A percentile compares a stretch with the other conserved stretches of the same genome.
These are phyloP conservation scores for Caracal caracal DNA, from an alignment of 2,113 vertebrate species.

Conservation along the genomic window DNA sequence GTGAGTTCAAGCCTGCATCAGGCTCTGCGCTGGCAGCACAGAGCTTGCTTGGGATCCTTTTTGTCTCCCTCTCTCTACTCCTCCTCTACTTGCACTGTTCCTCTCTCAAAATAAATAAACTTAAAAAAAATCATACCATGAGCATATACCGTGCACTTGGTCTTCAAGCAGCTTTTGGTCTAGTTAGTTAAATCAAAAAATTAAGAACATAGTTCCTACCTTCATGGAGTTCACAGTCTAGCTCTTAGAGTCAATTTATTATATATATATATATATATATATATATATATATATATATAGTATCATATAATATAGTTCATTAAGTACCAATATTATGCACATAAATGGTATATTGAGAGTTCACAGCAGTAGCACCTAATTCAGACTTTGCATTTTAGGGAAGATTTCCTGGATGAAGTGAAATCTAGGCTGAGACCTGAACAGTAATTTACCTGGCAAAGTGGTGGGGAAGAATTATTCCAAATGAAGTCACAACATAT, in stretches of 20 bases:
- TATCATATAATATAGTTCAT: background rate
- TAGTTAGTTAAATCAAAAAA: constrained; percentile 3
- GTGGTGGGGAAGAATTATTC: background rate
- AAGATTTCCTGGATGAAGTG: background rate
- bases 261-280: background rate
- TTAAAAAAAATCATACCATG: no score
- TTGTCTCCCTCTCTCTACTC: no score
- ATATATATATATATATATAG: background rate
- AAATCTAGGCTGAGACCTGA: constrained; percentile 11
- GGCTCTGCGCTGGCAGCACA: no score
- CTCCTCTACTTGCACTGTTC: no score
- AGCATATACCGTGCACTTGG: background rate
- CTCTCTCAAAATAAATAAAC: no score
- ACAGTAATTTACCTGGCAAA: background rate
- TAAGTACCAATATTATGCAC: background rate
- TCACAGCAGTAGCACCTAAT: background rate
- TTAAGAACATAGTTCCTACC: background rate
- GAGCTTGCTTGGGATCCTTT: no score
- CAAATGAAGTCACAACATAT: background rate
- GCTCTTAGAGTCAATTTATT: background rate
- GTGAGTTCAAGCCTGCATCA: no score
- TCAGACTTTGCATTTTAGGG: background rate
- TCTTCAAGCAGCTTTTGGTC: background rate
- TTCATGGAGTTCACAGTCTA: background rate
- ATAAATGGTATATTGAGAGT: background rate